A percentile compares a stretch with the other conserved stretches of the same genome.
phyloP scores from a whole-genome alignment of 2,888 invertebrate genomes.

The Prionchulus punctatus region DNA sequence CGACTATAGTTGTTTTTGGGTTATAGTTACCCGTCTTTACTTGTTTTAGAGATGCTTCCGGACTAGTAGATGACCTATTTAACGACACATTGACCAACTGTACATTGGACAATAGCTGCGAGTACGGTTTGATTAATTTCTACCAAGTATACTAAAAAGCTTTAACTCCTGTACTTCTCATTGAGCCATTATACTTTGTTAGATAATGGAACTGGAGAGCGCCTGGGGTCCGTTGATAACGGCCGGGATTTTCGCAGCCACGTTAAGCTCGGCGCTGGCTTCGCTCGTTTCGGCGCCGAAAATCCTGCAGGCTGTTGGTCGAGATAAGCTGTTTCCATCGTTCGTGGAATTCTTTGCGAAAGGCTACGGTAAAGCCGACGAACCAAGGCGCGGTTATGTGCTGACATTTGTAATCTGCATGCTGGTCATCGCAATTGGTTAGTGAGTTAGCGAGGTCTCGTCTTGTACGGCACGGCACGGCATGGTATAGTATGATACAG shows the following conservation, averaged over 20 bases:
- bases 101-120: too few species aligned
- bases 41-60: too few species aligned
- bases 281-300: slow-evolving; percentile 80
- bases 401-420: slow-evolving; percentile 70
- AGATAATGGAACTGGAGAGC: background rate
- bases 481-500: too few species aligned
- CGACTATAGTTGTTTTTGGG: too few species aligned
- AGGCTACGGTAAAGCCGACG: slow-evolving; percentile 38
- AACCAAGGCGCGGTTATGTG: slow-evolving; percentile 64
- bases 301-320: slow-evolving; percentile 57
- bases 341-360: slow-evolving; percentile 68
- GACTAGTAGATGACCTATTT: too few species aligned
- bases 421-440: slow-evolving; percentile 64
- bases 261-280: slow-evolving; percentile 82
- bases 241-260: slow-evolving; percentile 91
- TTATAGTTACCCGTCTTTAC: too few species aligned
- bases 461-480: too few species aligned
- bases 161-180: too few species aligned
- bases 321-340: slow-evolving; percentile 80
- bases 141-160: too few species aligned
- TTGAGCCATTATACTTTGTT: too few species aligned
- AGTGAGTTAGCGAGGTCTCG: too few species aligned
- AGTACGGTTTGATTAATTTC: slow-evolving; percentile 2
- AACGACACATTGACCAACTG: too few species aligned
- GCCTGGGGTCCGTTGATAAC: slow-evolving; percentile 63